These are phyloP conservation scores for Schizopygopsis malacanthus DNA, from an alignment of 2,797 vertebrate species.

Conservation along the genomic window DNA sequence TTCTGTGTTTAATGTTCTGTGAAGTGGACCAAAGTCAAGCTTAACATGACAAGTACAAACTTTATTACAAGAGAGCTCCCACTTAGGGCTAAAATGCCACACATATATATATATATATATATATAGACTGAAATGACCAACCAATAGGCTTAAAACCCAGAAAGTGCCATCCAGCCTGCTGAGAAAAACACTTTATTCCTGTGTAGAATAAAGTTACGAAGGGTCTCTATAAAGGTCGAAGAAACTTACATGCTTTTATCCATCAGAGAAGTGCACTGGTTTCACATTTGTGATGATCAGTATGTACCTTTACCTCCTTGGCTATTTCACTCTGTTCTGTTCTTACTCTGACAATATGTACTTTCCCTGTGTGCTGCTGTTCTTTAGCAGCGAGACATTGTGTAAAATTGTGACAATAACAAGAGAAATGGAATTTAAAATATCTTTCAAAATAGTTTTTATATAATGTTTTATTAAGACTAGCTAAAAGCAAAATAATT, in stretches of 20 bases:
- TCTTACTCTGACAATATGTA: slow-evolving; percentile 1
- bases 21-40: not conserved
- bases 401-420: not conserved
- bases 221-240: slow-evolving; percentile 13
- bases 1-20: not conserved
- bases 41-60: not conserved
- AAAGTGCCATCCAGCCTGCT: slow-evolving; percentile 21
- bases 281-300: slow-evolving; percentile 41
- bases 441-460: not conserved
- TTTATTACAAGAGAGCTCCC: not conserved
- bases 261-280: slow-evolving; percentile 41
- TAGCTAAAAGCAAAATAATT: not conserved
- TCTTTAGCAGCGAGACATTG: not conserved
- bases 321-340: slow-evolving; percentile 19
- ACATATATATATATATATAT: not conserved
- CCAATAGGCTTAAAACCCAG: not conserved
- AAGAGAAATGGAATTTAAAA: not conserved
- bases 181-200: slow-evolving; percentile 36
- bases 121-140: not conserved
- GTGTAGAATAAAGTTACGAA: slow-evolving; percentile 13
- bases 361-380: not conserved
- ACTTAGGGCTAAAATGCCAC: not conserved
- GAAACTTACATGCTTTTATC: slow-evolving; percentile 34
- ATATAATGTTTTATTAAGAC: not conserved
- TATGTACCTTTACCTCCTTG: slow-evolving; percentile 45